A percentile compares a stretch with the other conserved stretches of the same genome.
Evolutionary conservation across 2,888 invertebrate species (phyloP).

Genomic region (Cylindroiulus punctatus): DNA sequence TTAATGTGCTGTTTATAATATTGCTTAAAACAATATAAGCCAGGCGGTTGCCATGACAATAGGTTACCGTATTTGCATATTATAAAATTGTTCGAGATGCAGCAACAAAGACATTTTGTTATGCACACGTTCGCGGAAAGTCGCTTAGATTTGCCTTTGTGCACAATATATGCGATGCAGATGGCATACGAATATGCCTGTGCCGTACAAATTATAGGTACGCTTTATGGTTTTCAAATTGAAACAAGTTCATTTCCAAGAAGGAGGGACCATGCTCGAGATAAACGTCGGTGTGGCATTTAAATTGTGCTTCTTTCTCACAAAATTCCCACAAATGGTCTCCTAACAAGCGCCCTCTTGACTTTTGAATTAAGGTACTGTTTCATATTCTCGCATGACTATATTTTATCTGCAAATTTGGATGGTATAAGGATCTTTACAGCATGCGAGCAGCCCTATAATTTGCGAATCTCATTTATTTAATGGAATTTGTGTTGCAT

Average conservation of each 20-base stretch:
- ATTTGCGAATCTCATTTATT: constrained; percentile 11
- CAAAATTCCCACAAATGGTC: not conserved
- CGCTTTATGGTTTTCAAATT: not conserved
- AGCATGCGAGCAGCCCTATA: not conserved
- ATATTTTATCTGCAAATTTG: not conserved
- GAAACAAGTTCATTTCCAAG: not conserved
- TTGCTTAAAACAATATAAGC: not conserved
- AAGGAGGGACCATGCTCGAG: not conserved
- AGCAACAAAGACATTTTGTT: constrained; percentile 10
- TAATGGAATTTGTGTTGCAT: not conserved
- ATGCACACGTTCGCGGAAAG: not conserved
- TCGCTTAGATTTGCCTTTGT: not conserved
- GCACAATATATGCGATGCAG: not conserved
- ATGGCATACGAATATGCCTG: not conserved
- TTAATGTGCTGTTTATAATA: constrained; percentile 29
- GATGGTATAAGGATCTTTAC: not conserved
- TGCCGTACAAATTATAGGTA: not conserved
- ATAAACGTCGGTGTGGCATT: not conserved
- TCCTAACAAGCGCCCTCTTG: not conserved
- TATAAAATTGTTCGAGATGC: constrained; percentile 23
- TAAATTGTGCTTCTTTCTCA: not conserved
- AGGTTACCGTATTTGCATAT: not conserved
- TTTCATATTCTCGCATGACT: not conserved
- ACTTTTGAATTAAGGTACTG: constrained; percentile 13
- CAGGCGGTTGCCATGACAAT: constrained; percentile 9